Evolutionary conservation across 2,888 invertebrate genomes (phyloP).

Genomic region (Nudaria mundana): DNA sequence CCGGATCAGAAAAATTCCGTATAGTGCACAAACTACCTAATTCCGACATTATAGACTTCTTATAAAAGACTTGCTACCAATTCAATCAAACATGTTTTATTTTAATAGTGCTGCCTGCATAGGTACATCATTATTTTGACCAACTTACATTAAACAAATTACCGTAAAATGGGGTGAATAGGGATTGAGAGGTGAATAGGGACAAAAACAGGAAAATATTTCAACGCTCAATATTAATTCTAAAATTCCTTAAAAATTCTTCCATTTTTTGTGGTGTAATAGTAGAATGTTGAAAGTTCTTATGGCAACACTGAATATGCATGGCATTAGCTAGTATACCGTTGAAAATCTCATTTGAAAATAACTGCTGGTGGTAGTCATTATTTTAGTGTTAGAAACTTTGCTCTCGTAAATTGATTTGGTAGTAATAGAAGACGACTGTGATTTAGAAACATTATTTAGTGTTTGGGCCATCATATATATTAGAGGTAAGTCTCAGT

Average conservation of each 20-base stretch:
- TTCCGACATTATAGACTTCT: too few relatives aligned
- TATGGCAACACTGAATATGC: conserved; percentile 1
- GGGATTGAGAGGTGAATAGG: too few relatives aligned
- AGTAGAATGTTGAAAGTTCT: neutral
- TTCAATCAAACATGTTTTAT: too few relatives aligned
- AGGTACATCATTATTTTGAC: too few relatives aligned
- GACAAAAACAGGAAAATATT: too few relatives aligned
- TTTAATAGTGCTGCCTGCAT: too few relatives aligned
- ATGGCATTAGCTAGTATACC: neutral
- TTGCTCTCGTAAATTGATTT: neutral
- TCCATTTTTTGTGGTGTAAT: neutral
- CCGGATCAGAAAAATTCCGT: too few relatives aligned
- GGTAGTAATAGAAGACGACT: neutral
- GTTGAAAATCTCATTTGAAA: neutral
- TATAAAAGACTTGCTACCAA: too few relatives aligned
- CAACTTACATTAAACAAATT: too few relatives aligned
- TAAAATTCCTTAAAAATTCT: neutral
- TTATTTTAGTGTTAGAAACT: neutral
- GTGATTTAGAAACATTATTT: conserved; percentile 2
- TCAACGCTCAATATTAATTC: neutral
- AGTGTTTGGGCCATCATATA: conserved; percentile 7
- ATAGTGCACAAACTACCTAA: too few relatives aligned
- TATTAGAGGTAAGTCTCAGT: conserved; percentile 4
- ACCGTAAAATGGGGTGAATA: too few relatives aligned
- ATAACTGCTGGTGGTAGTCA: neutral